Base-by-base conservation (phyloP, 2,797 vertebrate species). In the Toxotes lorentzi region DNA sequence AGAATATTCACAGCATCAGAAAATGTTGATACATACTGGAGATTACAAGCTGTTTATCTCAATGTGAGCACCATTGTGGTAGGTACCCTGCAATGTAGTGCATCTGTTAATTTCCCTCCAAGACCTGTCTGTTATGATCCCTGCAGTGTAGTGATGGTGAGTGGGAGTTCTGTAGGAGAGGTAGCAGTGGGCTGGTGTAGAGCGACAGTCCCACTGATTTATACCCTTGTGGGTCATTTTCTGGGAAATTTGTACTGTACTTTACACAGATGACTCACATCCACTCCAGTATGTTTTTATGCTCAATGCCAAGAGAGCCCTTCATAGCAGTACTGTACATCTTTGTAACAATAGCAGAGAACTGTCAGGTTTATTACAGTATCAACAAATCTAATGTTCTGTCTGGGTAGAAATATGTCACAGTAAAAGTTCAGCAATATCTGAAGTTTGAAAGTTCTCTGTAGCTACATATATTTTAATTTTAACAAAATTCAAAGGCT, bases 221-320 rank as follows among this genome's bases (percentile, higher is more conserved):
- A 84, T 62, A 78, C 86, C 80, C 79, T 56, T 73, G 79, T 86
- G 86, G 72, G 78, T 86, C 62, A 81, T 86, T 91, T 91, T 73
- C 70, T 70, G 67, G 70, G 60, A 72, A 74, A 86, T 75, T 57
- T 70, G 68, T 78, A 48, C 67, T 85, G 78, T 82, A 73, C 86
- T 89, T 90, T 79, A 76, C 83, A 73, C 67, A 70, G 67, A 82
- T 90, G 89, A 91, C 68, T 87, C 87, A 86, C 68, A 81, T 70
- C 62, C 72, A 76, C 69, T 78, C 48, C 54, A 47, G 74, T 80
- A 83, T 88, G 81, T 85, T 92, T 91, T 91, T 85, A 89, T 86
- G 76, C 74, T 62, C 35, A 38, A 80, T 61, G 71, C 79, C 83
- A 32, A 71, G 82, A 88, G 90, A 76, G 88, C 75, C 69, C 83